Percentiles rank a stretch among this genome's conserved stretches.
Conservation (phyloP, 2,888 invertebrate genomes). For the Pterobdella sp. region DNA sequence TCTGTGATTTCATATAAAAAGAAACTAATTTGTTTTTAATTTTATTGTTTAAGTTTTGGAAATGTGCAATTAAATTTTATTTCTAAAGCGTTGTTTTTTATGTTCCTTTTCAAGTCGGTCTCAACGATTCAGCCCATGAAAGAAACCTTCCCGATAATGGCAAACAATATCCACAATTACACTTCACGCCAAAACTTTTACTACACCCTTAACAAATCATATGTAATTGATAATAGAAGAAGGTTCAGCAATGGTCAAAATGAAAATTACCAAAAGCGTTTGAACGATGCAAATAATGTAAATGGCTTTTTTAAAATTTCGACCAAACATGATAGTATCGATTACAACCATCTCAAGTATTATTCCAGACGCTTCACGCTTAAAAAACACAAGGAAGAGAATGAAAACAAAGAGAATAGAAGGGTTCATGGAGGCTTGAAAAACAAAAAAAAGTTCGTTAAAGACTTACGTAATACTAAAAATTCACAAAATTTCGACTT, state of each 20-base stretch:
- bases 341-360: not conserved
- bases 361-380: not conserved
- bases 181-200: not conserved
- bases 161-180: not conserved
- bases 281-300: too few species aligned
- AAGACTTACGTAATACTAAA: not conserved
- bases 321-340: too few species aligned
- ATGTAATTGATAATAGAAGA: too few species aligned
- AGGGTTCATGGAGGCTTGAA: not conserved
- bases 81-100: not conserved
- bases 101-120: constrained; percentile 1
- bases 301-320: too few species aligned
- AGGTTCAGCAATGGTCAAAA: not conserved
- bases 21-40: not conserved
- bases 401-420: not conserved
- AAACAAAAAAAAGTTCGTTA: not conserved
- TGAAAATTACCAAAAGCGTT: not conserved
- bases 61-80: not conserved
- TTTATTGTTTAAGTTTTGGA: not conserved
- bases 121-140: not conserved
- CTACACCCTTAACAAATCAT: not conserved
- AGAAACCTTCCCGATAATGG: not conserved
- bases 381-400: not conserved
- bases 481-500: not conserved
- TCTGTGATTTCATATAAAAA: not conserved